Conservation (phyloP, 2,888 invertebrate genomes). For the Lithophane leautieri region DNA sequence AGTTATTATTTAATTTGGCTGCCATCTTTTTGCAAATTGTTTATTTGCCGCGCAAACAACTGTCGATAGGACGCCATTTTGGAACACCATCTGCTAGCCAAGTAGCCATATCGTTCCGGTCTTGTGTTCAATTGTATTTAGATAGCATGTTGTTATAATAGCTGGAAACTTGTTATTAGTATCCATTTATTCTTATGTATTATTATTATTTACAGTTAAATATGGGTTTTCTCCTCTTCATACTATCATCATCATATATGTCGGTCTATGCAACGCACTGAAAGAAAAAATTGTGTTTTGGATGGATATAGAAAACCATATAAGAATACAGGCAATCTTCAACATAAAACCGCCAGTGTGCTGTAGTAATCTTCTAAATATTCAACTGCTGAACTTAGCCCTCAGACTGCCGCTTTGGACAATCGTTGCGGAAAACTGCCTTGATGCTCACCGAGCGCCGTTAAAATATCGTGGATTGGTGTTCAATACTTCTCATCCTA, state of each 20-base stretch:
- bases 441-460: neutral
- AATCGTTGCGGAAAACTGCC: neutral
- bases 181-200: slow-evolving; percentile 25
- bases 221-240: neutral
- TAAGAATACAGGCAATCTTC: neutral
- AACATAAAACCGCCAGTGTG: neutral
- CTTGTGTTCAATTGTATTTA: slow-evolving; percentile 33
- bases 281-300: neutral
- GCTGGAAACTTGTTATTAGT: slow-evolving; percentile 37
- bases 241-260: neutral
- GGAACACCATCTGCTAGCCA: slow-evolving; percentile 58
- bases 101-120: slow-evolving; percentile 50
- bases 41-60: slow-evolving; percentile 47
- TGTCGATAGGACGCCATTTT: slow-evolving; percentile 60
- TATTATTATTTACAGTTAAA: slow-evolving; percentile 8
- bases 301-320: neutral
- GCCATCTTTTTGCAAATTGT: slow-evolving; percentile 46
- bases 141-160: slow-evolving; percentile 28
- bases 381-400: neutral
- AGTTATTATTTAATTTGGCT: slow-evolving; percentile 51
- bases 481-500: neutral
- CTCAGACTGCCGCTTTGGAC: neutral
- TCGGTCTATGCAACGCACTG: neutral
- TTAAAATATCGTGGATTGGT: neutral
- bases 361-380: neutral